A percentile compares a stretch with the other conserved stretches of the same genome.
These are phyloP conservation scores for Euura saliciscinereae DNA, from an alignment of 1,140 invertebrate genomes.

Conservation along the genomic window DNA sequence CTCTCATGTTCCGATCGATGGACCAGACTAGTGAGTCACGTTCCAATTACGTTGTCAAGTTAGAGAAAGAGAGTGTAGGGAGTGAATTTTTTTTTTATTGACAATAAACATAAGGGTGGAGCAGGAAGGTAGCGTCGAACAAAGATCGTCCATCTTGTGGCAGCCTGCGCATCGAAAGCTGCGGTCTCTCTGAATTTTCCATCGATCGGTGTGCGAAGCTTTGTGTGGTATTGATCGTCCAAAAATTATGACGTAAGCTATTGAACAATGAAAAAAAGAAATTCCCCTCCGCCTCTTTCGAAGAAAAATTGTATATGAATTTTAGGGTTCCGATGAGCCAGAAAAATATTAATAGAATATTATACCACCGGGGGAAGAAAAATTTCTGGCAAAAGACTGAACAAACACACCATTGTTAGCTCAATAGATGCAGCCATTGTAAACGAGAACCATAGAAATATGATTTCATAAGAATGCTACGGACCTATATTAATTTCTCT, in stretches of 20 bases:
- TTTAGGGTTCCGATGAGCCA: constrained; percentile 23
- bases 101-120: constrained; percentile 33
- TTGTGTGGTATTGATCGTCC: constrained; percentile 60
- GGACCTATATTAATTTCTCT: constrained; percentile 5
- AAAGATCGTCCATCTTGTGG: constrained; percentile 31
- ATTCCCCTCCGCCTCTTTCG: constrained; percentile 19
- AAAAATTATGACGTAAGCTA: constrained; percentile 52
- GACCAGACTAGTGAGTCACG: constrained; percentile 46
- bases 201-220: constrained; percentile 51
- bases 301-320: constrained; percentile 19
- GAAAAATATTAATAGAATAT: constrained; percentile 44
- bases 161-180: constrained; percentile 48
- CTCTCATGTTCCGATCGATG: constrained; percentile 38
- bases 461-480: constrained; percentile 35
- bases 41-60: constrained; percentile 41
- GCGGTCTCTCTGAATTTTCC: constrained; percentile 31
- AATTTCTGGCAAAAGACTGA: constrained; percentile 30
- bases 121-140: constrained; percentile 17
- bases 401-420: constrained; percentile 35
- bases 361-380: constrained; percentile 23
- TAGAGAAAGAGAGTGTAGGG: constrained; percentile 22
- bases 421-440: constrained; percentile 35
- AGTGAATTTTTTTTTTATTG: constrained; percentile 24
- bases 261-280: constrained; percentile 26
- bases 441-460: constrained; percentile 43